Evolutionary conservation across 2,797 vertebrate genomes (phyloP).

Genomic region (Acanthis flammea): DNA sequence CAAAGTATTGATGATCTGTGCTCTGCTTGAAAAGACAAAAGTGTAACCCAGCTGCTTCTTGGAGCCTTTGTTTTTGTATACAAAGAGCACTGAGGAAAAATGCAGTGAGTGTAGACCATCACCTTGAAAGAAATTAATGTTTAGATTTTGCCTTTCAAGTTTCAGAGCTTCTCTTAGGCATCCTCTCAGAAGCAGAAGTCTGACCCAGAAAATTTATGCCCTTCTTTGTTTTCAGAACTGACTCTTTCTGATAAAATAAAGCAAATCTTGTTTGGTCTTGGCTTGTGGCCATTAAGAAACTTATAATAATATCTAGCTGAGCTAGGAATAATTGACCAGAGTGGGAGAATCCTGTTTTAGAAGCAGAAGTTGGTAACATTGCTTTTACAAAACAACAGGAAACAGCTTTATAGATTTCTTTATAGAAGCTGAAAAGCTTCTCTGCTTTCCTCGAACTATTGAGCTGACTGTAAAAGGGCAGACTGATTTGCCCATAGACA

Average conservation of each 20-base stretch:
- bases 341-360: background rate
- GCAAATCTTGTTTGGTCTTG: background rate
- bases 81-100: background rate
- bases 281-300: background rate
- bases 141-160: background rate
- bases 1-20: background rate
- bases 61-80: background rate
- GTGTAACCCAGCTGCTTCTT: background rate
- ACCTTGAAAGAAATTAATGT: background rate
- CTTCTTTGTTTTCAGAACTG: background rate
- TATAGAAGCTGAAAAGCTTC: background rate
- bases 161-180: background rate
- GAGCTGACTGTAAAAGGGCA: background rate
- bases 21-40: background rate
- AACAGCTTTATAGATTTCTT: background rate
- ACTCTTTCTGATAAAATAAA: background rate
- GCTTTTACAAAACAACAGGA: background rate
- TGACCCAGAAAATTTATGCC: slow-evolving; percentile 5
- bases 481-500: background rate
- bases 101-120: background rate
- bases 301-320: background rate
- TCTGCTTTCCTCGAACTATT: background rate
- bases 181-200: background rate
- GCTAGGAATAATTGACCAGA: background rate
- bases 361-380: background rate